Evolutionary conservation across 2,113 vertebrate species (phyloP).

Genomic region (Ceuthmochares aereus): DNA sequence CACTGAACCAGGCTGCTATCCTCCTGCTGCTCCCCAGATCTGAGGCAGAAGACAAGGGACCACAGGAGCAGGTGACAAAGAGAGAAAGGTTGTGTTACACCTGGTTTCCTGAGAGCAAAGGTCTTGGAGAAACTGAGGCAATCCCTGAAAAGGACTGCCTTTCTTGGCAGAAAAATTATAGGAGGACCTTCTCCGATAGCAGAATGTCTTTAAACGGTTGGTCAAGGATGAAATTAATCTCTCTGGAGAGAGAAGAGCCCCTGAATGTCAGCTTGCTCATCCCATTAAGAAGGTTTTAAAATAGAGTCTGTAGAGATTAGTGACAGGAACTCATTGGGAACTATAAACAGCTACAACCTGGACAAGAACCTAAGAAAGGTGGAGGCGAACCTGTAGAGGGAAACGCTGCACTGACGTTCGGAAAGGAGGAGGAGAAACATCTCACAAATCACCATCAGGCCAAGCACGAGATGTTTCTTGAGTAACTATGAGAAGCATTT

Average conservation of each 20-base stretch:
- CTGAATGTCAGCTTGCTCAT: background rate
- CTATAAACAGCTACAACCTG: background rate
- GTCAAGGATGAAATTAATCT: background rate
- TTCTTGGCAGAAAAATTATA: too few species aligned
- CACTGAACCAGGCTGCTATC: background rate
- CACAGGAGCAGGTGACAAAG: background rate
- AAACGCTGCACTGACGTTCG: background rate
- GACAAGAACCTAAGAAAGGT: background rate
- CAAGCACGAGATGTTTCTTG: rapidly evolving
- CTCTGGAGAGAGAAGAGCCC: background rate
- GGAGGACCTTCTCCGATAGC: background rate
- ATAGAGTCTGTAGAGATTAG: background rate
- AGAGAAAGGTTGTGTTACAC: background rate
- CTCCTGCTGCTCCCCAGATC: background rate
- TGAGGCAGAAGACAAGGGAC: background rate
- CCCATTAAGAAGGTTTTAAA: background rate
- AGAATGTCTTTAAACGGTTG: background rate
- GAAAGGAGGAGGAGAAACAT: background rate
- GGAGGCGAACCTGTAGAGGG: background rate
- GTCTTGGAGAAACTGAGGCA: background rate
- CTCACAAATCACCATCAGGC: background rate
- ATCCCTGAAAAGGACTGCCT: background rate
- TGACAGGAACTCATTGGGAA: background rate
- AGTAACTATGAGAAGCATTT: background rate
- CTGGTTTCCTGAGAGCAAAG: background rate